Evolutionary conservation across 2,113 vertebrate species (phyloP).

Genomic region (Limanda limanda): DNA sequence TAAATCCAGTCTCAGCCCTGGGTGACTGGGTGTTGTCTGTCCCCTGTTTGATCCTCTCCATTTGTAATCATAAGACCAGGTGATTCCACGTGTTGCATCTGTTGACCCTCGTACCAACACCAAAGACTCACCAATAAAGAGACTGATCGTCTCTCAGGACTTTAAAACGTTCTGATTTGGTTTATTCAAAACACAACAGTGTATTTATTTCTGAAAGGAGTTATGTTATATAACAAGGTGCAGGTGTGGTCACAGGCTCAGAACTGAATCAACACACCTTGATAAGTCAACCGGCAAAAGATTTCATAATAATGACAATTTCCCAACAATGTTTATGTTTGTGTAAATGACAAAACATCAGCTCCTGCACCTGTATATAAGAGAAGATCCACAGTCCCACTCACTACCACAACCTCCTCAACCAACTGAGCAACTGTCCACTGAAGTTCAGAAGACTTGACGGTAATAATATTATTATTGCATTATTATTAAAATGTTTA

Average conservation of each 20-base stretch:
- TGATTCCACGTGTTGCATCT: background rate
- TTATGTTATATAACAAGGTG: background rate
- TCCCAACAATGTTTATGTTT: constrained; percentile 3
- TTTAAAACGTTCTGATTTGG: background rate
- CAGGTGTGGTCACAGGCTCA: background rate
- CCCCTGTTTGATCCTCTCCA: background rate
- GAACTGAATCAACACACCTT: constrained; percentile 16
- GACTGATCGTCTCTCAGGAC: background rate
- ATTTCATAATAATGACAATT: constrained; percentile 36
- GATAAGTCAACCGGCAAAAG: background rate
- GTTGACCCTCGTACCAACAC: background rate
- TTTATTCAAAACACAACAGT: background rate
- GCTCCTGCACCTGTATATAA: constrained; percentile 46
- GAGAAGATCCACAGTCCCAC: constrained; percentile 2
- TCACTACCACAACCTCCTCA: background rate
- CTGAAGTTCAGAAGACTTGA: constrained; percentile 25
- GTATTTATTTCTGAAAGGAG: background rate
- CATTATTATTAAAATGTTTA: background rate
- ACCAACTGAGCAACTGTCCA: constrained; percentile 5
- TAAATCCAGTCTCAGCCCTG: too few relatives aligned
- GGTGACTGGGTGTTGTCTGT: constrained; percentile 24
- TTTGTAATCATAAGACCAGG: constrained; percentile 23
- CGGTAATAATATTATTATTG: background rate
- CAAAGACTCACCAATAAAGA: background rate
- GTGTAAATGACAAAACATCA: background rate